Evolutionary conservation across 2,888 invertebrate genomes (phyloP).

Genomic region (Vannuccia rotundouncinata): DNA sequence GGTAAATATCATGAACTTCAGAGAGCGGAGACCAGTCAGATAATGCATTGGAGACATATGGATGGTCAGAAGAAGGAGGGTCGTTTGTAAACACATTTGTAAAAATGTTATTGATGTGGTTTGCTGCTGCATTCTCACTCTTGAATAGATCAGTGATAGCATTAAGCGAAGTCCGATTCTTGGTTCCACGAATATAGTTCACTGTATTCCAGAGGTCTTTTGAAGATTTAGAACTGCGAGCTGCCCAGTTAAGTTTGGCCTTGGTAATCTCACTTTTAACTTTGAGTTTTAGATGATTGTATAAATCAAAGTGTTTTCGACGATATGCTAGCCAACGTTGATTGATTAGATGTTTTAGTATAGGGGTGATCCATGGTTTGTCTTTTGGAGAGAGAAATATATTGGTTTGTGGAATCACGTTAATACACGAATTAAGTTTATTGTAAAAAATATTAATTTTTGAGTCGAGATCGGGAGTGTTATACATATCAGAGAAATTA

Average conservation of each 20-base stretch:
- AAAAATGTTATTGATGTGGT: constrained; percentile 17
- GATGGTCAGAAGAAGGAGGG: neutral
- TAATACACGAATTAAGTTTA: neutral
- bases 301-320: neutral
- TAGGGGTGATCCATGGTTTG: constrained; percentile 9
- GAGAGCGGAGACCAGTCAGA: constrained; percentile 1
- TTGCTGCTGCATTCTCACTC: neutral
- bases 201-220: constrained; percentile 1
- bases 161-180: neutral
- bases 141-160: neutral
- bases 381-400: neutral
- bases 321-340: neutral
- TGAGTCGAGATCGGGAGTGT: neutral
- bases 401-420: neutral
- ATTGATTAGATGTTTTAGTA: neutral
- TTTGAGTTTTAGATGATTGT: neutral
- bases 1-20: constrained; percentile 7
- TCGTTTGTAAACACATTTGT: neutral
- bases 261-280: constrained; percentile 5
- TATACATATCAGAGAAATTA: constrained; percentile 6
- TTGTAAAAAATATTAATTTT: constrained; percentile 13
- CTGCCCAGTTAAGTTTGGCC: neutral
- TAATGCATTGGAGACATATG: neutral
- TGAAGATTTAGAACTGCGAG: neutral
- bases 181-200: neutral